Evolutionary conservation across 2,888 invertebrate genomes (phyloP).

Genomic region (Drosophila neonasuta): DNA sequence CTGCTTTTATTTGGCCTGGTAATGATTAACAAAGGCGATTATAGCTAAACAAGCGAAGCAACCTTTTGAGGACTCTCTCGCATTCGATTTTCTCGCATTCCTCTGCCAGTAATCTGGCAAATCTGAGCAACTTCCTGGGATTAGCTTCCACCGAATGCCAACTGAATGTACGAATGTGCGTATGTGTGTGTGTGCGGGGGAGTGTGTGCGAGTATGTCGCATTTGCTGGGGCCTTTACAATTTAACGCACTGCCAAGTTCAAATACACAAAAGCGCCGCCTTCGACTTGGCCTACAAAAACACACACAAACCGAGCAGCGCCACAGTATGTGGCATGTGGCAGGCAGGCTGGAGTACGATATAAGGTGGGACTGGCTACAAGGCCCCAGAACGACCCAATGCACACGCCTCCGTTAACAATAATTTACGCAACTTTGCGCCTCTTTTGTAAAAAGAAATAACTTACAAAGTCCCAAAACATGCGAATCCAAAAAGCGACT

Average conservation of each 20-base stretch:
- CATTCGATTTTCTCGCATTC: slow-evolving; percentile 31
- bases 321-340: slow-evolving; percentile 35
- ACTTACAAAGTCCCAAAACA: slow-evolving; percentile 68
- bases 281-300: slow-evolving; percentile 51
- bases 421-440: slow-evolving; percentile 76
- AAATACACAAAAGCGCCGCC: slow-evolving; percentile 71
- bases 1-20: slow-evolving; percentile 31
- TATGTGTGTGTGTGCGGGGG: slow-evolving; percentile 12
- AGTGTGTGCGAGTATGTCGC: slow-evolving; percentile 38
- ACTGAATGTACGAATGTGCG: slow-evolving; percentile 16
- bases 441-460: slow-evolving; percentile 75
- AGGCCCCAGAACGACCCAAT: slow-evolving; percentile 42
- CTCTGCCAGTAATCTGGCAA: slow-evolving; percentile 60
- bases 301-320: slow-evolving; percentile 18
- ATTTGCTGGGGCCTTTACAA: slow-evolving; percentile 70
- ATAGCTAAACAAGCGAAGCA: slow-evolving; percentile 6
- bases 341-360: slow-evolving; percentile 1
- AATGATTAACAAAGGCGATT: slow-evolving; percentile 57
- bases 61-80: slow-evolving; percentile 18
- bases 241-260: slow-evolving; percentile 76
- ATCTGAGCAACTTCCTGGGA: slow-evolving; percentile 72
- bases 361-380: slow-evolving; percentile 2
- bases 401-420: slow-evolving; percentile 75
- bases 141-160: slow-evolving; percentile 60
- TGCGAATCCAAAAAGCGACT: slow-evolving; percentile 18